Percentiles rank a stretch among this genome's conserved stretches.
Conservation (phyloP, 2,113 vertebrate species). For the Naja naja region DNA sequence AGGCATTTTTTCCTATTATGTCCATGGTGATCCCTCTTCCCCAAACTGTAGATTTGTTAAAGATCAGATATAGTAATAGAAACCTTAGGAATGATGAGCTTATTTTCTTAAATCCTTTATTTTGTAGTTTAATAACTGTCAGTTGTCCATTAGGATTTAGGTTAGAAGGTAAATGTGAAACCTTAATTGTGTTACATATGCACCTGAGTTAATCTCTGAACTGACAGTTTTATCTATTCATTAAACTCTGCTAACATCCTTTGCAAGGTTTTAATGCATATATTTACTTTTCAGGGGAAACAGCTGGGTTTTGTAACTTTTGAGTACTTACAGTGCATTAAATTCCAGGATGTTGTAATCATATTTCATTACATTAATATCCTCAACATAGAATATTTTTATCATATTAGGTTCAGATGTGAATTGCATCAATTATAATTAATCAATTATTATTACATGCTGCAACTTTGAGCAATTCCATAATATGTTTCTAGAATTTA, state of each 20-base stretch:
- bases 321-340: neutral
- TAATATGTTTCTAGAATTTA: neutral
- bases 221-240: neutral
- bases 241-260: neutral
- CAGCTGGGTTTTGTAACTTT: neutral
- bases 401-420: neutral
- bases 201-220: neutral
- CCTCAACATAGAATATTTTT: neutral
- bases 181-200: neutral
- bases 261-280: neutral
- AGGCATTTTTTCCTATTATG: neutral
- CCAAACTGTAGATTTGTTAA: neutral
- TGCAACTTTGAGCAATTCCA: neutral
- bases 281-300: neutral
- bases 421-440: neutral
- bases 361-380: neutral
- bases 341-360: neutral
- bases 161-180: neutral
- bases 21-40: neutral
- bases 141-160: neutral
- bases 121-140: neutral
- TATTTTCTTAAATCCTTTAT: neutral
- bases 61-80: neutral
- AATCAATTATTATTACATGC: neutral
- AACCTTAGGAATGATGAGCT: neutral